Evolutionary conservation across 1,140 invertebrate genomes (phyloP).

Genomic region (Zaprionus capensis): DNA sequence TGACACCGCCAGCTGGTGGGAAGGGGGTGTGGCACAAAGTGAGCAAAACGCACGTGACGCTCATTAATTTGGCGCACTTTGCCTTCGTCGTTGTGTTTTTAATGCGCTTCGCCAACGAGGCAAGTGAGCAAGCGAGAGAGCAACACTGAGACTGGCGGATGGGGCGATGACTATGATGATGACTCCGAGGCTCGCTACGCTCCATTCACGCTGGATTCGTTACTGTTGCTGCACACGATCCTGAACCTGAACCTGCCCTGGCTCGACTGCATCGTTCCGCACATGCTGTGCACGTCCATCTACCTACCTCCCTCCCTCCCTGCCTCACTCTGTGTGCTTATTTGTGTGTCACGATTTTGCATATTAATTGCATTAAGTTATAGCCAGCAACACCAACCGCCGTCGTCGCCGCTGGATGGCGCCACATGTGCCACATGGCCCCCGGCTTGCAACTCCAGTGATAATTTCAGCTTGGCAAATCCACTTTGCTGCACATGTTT

Average conservation of each 20-base stretch:
- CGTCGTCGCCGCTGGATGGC: constrained; percentile 49
- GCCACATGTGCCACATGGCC: constrained; percentile 62
- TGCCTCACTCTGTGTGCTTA: neutral
- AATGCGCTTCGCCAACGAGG: constrained; percentile 60
- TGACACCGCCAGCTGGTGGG: constrained; percentile 52
- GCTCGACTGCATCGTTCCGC: constrained; percentile 66
- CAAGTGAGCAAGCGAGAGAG: constrained; percentile 28
- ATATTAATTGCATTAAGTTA: constrained; percentile 84
- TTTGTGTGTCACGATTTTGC: constrained; percentile 80
- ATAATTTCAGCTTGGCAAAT: constrained; percentile 81
- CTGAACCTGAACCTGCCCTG: constrained; percentile 44
- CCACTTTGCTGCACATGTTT: constrained; percentile 78
- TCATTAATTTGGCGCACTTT: constrained; percentile 83
- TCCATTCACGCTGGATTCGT: constrained; percentile 36
- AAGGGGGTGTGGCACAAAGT: constrained; percentile 48
- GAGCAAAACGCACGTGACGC: constrained; percentile 80
- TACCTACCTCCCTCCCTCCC: neutral
- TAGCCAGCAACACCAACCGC: constrained; percentile 58
- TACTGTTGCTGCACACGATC: constrained; percentile 50
- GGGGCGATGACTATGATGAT: constrained; percentile 22
- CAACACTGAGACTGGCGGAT: neutral
- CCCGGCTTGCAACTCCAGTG: constrained; percentile 50
- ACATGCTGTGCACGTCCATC: constrained; percentile 51
- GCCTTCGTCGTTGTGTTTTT: constrained; percentile 66
- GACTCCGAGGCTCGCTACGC: constrained; percentile 11